Conservation (phyloP, 2,797 vertebrate genomes). For the Pangasius krempfi region DNA sequence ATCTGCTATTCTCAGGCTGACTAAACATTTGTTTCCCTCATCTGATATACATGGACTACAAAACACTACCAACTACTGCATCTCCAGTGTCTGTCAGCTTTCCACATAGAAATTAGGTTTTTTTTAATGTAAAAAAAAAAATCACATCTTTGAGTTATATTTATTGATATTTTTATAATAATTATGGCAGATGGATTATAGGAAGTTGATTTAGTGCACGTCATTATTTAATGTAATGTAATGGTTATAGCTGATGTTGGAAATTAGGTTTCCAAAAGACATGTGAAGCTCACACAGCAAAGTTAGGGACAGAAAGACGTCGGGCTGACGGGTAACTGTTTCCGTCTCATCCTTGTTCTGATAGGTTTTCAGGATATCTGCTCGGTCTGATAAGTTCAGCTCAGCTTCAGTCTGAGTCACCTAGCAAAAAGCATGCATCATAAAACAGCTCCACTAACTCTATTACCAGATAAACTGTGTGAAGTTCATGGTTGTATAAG, state of each 20-base stretch:
- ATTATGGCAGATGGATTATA: not conserved
- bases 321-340: constrained; percentile 66
- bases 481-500: not conserved
- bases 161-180: not conserved
- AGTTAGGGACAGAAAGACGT: constrained; percentile 41
- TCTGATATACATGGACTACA: constrained; percentile 22
- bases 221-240: not conserved
- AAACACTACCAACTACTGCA: not conserved
- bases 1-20: constrained; percentile 35
- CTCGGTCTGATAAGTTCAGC: constrained; percentile 72
- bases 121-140: not conserved
- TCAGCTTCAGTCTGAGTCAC: constrained; percentile 49
- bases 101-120: not conserved
- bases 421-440: constrained; percentile 46
- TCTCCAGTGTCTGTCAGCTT: not conserved
- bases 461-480: not conserved
- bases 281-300: constrained; percentile 16
- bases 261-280: not conserved
- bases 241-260: not conserved
- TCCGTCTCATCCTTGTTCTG: constrained; percentile 65
- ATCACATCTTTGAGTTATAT: not conserved
- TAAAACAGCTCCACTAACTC: constrained; percentile 41
- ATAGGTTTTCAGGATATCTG: constrained; percentile 73
- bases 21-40: constrained; percentile 23
- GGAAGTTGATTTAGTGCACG: not conserved